Base-by-base conservation (phyloP, 2,113 vertebrate species). In the Mesoclemmys tuberculata region DNA sequence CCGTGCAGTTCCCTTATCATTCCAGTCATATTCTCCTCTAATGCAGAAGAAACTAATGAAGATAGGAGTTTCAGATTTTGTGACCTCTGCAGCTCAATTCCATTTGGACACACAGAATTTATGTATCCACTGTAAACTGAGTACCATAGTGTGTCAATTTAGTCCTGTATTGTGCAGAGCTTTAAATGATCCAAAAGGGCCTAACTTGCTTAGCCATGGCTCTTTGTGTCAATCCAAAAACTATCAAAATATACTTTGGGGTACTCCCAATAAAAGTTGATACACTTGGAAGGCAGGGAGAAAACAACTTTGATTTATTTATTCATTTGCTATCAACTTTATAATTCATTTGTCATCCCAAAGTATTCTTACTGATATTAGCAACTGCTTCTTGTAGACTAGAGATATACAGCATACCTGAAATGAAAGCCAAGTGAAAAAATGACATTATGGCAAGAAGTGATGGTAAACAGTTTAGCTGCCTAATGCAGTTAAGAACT, bases 381-480 rank as follows among this genome's bases (percentile, higher is more conserved):
- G 5, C 41, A 92, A 83, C 2, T 54, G 11, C 7, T 54, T 92
- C 49, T 35, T 93, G 31, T 6, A 21, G 49, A 84, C 52, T 56
- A 95, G 38, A 97, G 27, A 80, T 55, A 82, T 3, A 86, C 2
- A 92, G 80, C 5, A 89, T 27, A 82, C 51, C 26, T 80, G 54
- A 94, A 97, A 92, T 22, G 44, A 93, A 97, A 80, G 3, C 16
- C 8, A 41, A 31, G 46, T 89, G 35, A 85, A 86, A 96, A 94
- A 82, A 85, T 87, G 44, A 8, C 24, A 35, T 89, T 90, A n/a
- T 68, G 27, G 35, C 75, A 94, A 74, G 4, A 96, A 61, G 5
- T 68, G 7, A 68, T 35, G 1, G 29, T 83, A 85, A 92, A 29
- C 19, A 80, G 7, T 77, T 71, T 85, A 90, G 71, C 31, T 80